These are phyloP conservation scores for Chloromyia formosa DNA, from an alignment of 2,888 invertebrate genomes.

Conservation along the genomic window DNA sequence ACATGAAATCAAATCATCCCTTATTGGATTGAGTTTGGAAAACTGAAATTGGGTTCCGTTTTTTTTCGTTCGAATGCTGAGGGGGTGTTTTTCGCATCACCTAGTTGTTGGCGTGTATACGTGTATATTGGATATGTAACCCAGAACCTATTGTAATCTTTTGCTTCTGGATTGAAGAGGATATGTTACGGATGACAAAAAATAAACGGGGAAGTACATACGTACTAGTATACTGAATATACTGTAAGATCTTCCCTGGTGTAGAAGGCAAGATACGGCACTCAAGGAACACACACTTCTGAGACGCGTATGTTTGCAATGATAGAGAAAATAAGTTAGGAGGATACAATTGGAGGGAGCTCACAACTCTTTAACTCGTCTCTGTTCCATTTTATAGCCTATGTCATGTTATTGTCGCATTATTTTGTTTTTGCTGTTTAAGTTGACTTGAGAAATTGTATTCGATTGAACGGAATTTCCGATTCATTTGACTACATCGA, in stretches of 20 bases:
- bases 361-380: slow-evolving; percentile 24
- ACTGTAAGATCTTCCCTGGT: neutral
- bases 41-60: slow-evolving; percentile 44
- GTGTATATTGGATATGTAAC: slow-evolving; percentile 17
- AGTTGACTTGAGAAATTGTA: slow-evolving; percentile 44
- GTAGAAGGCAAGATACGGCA: neutral
- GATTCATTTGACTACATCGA: slow-evolving; percentile 40
- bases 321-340: neutral
- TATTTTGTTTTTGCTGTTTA: slow-evolving; percentile 12
- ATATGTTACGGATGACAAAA: neutral
- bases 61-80: slow-evolving; percentile 20
- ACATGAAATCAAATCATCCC: slow-evolving; percentile 48
- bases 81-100: neutral
- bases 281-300: too few relatives aligned
- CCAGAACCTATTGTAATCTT: slow-evolving; percentile 2
- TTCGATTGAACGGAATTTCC: slow-evolving; percentile 37
- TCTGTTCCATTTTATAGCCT: slow-evolving; percentile 45
- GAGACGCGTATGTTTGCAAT: neutral
- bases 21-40: slow-evolving; percentile 47
- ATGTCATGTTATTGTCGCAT: slow-evolving; percentile 46
- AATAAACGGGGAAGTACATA: neutral
- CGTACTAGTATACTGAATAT: too few relatives aligned
- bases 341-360: neutral
- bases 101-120: slow-evolving; percentile 7
- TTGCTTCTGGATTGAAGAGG: neutral